These are phyloP conservation scores for Oenanthe oenanthe DNA, from an alignment of 2,113 vertebrate species.

Conservation along the genomic window DNA sequence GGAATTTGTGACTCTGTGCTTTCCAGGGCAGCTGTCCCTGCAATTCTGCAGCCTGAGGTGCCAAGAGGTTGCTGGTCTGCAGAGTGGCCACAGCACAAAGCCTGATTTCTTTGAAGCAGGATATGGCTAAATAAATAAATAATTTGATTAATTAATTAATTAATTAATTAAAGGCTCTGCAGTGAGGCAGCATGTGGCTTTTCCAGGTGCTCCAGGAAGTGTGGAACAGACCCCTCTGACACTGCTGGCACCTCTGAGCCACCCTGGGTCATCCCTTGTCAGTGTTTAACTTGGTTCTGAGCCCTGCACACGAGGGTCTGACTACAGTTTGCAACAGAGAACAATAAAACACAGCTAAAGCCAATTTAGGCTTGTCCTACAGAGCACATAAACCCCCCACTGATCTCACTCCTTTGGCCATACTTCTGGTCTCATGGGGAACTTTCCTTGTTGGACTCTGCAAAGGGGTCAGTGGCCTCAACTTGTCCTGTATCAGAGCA, in stretches of 20 bases:
- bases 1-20: not conserved
- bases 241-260: not conserved
- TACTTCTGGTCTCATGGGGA: not conserved
- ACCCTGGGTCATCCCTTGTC: not conserved
- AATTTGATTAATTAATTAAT: too few species aligned
- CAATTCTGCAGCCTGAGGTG: rapidly evolving
- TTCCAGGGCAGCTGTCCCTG: not conserved
- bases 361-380: not conserved
- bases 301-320: rapidly evolving
- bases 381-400: not conserved
- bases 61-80: not conserved
- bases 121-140: too few species aligned
- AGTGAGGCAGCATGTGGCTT: not conserved
- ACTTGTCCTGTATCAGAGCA: not conserved
- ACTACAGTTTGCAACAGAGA: not conserved
- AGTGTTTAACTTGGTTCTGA: not conserved
- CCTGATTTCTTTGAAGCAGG: not conserved
- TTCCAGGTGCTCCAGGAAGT: not conserved
- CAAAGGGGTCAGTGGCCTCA: slow-evolving; percentile 1
- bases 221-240: not conserved
- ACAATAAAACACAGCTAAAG: not conserved
- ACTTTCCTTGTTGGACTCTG: not conserved
- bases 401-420: not conserved
- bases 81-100: not conserved
- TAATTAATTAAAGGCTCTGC: not conserved